A percentile compares a stretch with the other conserved stretches of the same genome.
Conservation (phyloP, 2,113 vertebrate species). For the Tyrannus savana region DNA sequence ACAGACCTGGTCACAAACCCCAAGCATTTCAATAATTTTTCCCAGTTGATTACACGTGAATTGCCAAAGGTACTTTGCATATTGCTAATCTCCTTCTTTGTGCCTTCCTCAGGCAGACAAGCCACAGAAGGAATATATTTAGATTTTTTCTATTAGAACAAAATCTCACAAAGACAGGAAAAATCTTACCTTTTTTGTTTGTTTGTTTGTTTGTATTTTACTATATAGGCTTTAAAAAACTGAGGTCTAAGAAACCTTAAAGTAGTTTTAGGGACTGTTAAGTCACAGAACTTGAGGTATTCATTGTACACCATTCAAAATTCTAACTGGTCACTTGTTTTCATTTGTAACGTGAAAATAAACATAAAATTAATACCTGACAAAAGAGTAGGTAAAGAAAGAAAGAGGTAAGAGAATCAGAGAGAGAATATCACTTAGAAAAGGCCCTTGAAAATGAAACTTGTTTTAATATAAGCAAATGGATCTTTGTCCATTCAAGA, state of each 20-base stretch:
- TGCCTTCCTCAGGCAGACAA: background rate
- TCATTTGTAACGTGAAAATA: background rate
- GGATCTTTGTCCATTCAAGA: background rate
- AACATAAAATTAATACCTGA: background rate
- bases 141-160: background rate
- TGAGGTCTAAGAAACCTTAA: background rate
- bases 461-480: background rate
- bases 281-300: background rate
- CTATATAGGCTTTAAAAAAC: background rate
- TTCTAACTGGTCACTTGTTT: background rate
- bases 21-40: background rate
- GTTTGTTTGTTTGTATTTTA: background rate
- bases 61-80: background rate
- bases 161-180: background rate
- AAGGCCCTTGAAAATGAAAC: background rate
- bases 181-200: background rate
- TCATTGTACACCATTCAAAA: accelerated
- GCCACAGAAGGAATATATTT: background rate
- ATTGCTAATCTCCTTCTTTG: background rate
- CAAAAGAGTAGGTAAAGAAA: background rate
- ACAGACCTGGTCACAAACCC: background rate
- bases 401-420: background rate
- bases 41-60: background rate
- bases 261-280: background rate
- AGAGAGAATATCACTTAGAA: background rate